Evolutionary conservation across 2,888 invertebrate genomes (phyloP), one percentile per base, ranked within the genome.

Genomic region (Parascotia fuliginaria): DNA sequence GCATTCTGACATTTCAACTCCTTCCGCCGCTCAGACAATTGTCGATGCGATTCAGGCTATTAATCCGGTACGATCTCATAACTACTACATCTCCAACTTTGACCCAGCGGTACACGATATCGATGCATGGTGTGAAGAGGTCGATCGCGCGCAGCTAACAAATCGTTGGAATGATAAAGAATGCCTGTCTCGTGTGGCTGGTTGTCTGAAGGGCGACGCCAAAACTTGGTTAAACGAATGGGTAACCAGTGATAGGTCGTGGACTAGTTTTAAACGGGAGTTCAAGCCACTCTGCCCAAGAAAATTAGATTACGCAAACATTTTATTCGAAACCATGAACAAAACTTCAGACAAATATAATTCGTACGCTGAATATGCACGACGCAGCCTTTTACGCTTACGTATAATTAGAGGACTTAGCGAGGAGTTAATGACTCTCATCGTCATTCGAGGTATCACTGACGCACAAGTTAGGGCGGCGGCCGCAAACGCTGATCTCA

Each of bases 121-220:
- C 34, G 38, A 45, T 15, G 32, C 24, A 11, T 41, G 34, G 46
- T 46, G 46, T 3, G 16, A 16, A 2, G 46, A 46, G 27, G 46
- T 46, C 13, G 46, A 46, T 12, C 33, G 28, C n/a, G 44, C 41
- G 42, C 9, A 9, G n/a, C n/a, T n/a, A n/a, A n/a, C n/a, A n/a
- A n/a, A n/a, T n/a, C n/a, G n/a, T n/a, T n/a, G n/a, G n/a, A n/a
- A n/a, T n/a, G n/a, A n/a, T n/a, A n/a, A n/a, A n/a, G n/a, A n/a
- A n/a, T n/a, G n/a, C n/a, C n/a, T 43, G 1, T 19, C 43, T 4
- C 49, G 49, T 4, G 34, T 49, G n/a, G 42, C 43, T 7, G 28
- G 24, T 14, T 43, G 39, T 27, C 27, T 42, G 0, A 40, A 39
- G n/a, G 43, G 43, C 0, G 42, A 40, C 28, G 29, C 40, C 7